phyloP scores from a whole-genome alignment of 2,797 vertebrate species.

The Pangasius macronema region DNA sequence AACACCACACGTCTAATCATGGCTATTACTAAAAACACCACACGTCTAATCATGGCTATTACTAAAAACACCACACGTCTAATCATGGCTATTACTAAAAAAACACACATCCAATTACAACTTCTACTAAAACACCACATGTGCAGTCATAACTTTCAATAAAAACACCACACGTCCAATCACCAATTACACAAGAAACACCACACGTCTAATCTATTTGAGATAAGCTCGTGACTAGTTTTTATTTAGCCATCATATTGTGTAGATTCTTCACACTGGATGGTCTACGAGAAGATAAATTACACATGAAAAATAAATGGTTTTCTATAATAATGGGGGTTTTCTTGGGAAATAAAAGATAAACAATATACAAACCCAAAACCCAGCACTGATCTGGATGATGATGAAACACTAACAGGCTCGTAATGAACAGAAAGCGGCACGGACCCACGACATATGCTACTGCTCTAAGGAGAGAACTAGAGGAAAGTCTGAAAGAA shows the following conservation, averaged over 20 bases:
- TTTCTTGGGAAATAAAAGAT: neutral
- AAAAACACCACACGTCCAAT: neutral
- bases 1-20: neutral
- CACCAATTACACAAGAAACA: constrained; percentile 19
- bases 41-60: neutral
- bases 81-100: neutral
- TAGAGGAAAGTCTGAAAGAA: constrained; percentile 3
- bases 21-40: neutral
- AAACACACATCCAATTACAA: neutral
- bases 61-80: neutral
- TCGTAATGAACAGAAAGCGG: neutral
- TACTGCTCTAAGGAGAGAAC: neutral
- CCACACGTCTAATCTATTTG: neutral
- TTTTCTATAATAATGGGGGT: neutral
- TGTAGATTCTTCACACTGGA: constrained; percentile 5
- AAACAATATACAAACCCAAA: neutral
- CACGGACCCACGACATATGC: constrained; percentile 4
- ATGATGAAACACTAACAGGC: neutral
- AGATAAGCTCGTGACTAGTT: constrained; percentile 1
- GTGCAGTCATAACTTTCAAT: neutral
- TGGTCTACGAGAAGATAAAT: constrained; percentile 2
- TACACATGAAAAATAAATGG: neutral
- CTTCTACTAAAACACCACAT: neutral
- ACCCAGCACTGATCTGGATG: neutral
- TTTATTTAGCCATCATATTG: constrained; percentile 14